Percentiles rank a stretch among this genome's conserved stretches.
phyloP scores from a whole-genome alignment of 2,888 invertebrate genomes.

The Pseudanteris insignis region DNA sequence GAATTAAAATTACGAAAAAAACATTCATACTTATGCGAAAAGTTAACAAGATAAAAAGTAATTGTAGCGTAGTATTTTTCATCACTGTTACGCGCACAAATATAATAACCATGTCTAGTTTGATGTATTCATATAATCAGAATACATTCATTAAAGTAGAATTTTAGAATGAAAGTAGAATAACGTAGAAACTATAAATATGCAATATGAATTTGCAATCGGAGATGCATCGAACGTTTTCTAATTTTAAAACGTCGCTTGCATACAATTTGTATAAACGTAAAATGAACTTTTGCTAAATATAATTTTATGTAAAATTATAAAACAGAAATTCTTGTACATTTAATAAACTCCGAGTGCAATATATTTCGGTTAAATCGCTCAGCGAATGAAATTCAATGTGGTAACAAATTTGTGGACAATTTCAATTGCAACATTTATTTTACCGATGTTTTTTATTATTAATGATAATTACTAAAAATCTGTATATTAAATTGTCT shows the following conservation, averaged over 20 bases:
- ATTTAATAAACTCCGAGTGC: slow-evolving; percentile 28
- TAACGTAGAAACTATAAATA: slow-evolving; percentile 23
- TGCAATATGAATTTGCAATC: slow-evolving; percentile 40
- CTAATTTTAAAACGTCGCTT: slow-evolving; percentile 18
- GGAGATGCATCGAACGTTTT: slow-evolving; percentile 32
- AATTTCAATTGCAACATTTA: no score
- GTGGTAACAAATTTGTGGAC: no score
- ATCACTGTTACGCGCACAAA: slow-evolving; percentile 46
- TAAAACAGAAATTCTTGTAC: slow-evolving; percentile 11
- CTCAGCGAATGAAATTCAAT: no score
- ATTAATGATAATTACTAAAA: no score
- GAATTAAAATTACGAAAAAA: no score
- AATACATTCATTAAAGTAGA: slow-evolving; percentile 44
- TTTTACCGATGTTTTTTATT: no score
- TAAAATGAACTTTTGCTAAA: no score
- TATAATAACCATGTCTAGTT: slow-evolving; percentile 47
- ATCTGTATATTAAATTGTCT: no score
- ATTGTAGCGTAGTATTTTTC: slow-evolving; percentile 43
- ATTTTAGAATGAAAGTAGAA: slow-evolving; percentile 32
- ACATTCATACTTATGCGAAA: slow-evolving; percentile 13
- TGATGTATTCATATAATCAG: slow-evolving; percentile 51
- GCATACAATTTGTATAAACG: slow-evolving; percentile 24
- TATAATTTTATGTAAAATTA: slow-evolving; percentile 20
- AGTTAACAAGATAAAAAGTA: slow-evolving; percentile 12
- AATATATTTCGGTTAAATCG: slow-evolving; percentile 24